These are phyloP conservation scores for Rotaria macrura DNA, from an alignment of 2,888 invertebrate species.

Conservation along the genomic window DNA sequence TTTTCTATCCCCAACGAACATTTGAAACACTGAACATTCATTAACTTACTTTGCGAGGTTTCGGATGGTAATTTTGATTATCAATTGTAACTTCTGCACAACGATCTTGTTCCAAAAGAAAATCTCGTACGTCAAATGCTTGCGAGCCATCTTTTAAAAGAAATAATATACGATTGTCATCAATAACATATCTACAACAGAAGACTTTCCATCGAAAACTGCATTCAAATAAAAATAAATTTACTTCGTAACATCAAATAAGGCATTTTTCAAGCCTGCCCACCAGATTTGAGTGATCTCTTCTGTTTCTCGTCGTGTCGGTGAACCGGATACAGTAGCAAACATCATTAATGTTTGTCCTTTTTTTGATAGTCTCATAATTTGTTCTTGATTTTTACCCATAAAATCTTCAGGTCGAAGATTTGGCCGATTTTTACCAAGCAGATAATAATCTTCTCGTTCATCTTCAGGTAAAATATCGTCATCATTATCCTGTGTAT, in stretches of 20 bases:
- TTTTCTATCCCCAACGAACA: no score
- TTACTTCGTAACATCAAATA: slow-evolving; percentile 84
- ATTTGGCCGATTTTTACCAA: not conserved
- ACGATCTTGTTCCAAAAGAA: slow-evolving; percentile 70
- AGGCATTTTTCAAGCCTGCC: slow-evolving; percentile 83
- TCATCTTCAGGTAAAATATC: not conserved
- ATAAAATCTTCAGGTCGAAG: not conserved
- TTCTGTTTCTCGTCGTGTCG: slow-evolving; percentile 65
- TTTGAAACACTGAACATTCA: no score
- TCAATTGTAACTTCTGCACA: slow-evolving; percentile 77
- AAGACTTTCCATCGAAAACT: no score
- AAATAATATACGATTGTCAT: slow-evolving; percentile 80
- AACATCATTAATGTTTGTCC: slow-evolving; percentile 84
- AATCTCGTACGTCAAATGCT: slow-evolving; percentile 87
- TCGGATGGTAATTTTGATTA: slow-evolving; percentile 51
- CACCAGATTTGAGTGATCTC: slow-evolving; percentile 85
- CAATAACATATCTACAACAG: slow-evolving; percentile 70
- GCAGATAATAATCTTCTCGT: not conserved
- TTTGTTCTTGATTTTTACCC: slow-evolving; percentile 60
- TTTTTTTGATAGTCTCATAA: slow-evolving; percentile 79
- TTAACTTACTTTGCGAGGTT: not conserved
- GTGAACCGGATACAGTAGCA: slow-evolving; percentile 56
- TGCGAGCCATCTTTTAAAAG: slow-evolving; percentile 89
- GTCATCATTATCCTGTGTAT: slow-evolving; percentile 21
- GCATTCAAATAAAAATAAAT: not conserved